Conservation (phyloP, 1,140 invertebrate species). For the Drosophila seguyi region DNA sequence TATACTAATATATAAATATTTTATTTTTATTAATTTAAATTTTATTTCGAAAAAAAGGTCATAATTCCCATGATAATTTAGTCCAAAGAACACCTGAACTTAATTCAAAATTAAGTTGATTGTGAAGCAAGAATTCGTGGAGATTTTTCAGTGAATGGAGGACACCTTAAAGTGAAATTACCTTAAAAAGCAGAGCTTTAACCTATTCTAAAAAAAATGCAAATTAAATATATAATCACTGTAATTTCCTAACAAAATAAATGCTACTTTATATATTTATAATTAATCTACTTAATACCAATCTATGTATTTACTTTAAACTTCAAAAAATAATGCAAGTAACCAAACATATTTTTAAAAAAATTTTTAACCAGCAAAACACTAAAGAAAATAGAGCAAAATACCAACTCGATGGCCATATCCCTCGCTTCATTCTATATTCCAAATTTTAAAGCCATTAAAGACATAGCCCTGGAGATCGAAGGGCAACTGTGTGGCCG, state of each 20-base stretch:
- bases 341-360: background rate
- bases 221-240: background rate
- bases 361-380: background rate
- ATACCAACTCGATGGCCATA: too few relatives aligned
- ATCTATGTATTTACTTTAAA: too few relatives aligned
- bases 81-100: background rate
- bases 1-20: background rate
- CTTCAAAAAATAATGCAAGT: too few relatives aligned
- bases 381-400: background rate
- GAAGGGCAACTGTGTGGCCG: background rate
- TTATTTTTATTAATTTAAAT: too few relatives aligned
- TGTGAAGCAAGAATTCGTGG: too few relatives aligned
- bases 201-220: background rate
- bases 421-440: background rate
- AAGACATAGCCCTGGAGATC: conserved; percentile 1
- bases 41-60: too few relatives aligned
- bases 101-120: background rate
- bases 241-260: background rate
- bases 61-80: too few relatives aligned
- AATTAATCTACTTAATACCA: too few relatives aligned
- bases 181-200: too few relatives aligned
- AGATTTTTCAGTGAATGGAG: too few relatives aligned
- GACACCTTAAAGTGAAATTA: too few relatives aligned
- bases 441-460: conserved; percentile 21
- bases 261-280: background rate